Conservation (phyloP, 2,797 vertebrate genomes). For the Myiothlypis chrysogaster region DNA sequence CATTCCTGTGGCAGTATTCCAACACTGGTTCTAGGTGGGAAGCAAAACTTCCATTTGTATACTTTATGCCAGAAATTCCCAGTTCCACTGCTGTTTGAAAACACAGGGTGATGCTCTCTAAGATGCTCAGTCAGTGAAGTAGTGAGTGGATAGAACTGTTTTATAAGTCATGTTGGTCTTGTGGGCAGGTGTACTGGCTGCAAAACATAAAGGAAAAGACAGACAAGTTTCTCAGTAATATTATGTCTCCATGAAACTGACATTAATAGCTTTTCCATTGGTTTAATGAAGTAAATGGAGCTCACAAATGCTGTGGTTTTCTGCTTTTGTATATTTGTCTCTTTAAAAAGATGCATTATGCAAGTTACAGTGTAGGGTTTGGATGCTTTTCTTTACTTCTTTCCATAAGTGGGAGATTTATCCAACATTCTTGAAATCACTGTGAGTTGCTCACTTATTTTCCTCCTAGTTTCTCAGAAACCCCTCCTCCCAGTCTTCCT, state of each 20-base stretch:
- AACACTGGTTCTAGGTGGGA: background rate
- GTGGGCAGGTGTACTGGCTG: background rate
- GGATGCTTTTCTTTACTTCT: background rate
- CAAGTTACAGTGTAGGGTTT: background rate
- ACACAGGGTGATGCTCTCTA: background rate
- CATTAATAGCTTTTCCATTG: background rate
- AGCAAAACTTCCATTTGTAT: background rate
- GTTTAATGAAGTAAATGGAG: background rate
- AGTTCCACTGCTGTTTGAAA: background rate
- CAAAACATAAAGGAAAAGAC: background rate
- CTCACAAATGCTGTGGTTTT: background rate
- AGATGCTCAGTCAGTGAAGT: background rate
- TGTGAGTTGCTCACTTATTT: background rate
- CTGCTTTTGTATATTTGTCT: background rate
- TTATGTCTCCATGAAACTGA: background rate
- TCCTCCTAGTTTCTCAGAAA: background rate
- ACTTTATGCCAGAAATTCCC: background rate
- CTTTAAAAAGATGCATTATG: background rate
- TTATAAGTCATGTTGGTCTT: background rate
- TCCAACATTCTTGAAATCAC: background rate
- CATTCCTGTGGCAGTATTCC: background rate
- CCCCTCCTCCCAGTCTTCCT: background rate
- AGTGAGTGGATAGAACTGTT: background rate
- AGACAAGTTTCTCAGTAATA: background rate
- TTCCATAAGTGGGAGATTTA: background rate